phyloP scores from a whole-genome alignment of 2,888 invertebrate species.

The Polydrusus cervinus region DNA sequence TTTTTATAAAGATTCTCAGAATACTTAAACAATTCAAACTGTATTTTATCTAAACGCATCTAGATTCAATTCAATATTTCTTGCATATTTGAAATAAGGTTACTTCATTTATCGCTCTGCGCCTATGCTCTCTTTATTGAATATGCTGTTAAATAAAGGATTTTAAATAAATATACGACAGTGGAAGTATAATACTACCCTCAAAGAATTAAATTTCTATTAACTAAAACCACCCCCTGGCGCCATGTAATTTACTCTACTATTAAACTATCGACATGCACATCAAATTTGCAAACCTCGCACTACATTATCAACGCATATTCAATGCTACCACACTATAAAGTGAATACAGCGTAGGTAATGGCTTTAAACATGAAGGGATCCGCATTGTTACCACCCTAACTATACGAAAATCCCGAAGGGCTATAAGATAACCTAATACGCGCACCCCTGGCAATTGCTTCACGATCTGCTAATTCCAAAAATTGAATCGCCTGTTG shows the following conservation, averaged over 20 bases:
- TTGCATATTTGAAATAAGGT: too few species aligned
- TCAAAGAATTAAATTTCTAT: constrained; percentile 43
- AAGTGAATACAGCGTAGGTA: constrained; percentile 50
- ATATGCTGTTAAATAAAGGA: too few species aligned
- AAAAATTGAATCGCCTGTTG: constrained; percentile 53
- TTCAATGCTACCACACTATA: constrained; percentile 49
- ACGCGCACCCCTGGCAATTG: constrained; percentile 48
- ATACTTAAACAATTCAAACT: too few species aligned
- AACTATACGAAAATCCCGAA: constrained; percentile 49
- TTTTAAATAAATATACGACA: too few species aligned
- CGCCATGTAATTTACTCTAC: constrained; percentile 47
- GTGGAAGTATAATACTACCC: neutral
- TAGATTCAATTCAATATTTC: too few species aligned
- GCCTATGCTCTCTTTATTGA: too few species aligned
- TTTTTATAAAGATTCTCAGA: too few species aligned
- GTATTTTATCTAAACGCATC: too few species aligned
- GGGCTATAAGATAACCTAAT: constrained; percentile 53
- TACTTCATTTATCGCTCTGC: too few species aligned
- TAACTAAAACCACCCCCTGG: constrained; percentile 41
- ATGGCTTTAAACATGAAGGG: constrained; percentile 51
- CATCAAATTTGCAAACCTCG: constrained; percentile 44
- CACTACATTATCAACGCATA: constrained; percentile 45
- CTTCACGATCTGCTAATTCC: constrained; percentile 54
- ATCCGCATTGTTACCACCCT: constrained; percentile 50
- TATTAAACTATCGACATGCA: constrained; percentile 50